Base-by-base conservation (phyloP, 1,140 invertebrate species). In the Battus philenor region DNA sequence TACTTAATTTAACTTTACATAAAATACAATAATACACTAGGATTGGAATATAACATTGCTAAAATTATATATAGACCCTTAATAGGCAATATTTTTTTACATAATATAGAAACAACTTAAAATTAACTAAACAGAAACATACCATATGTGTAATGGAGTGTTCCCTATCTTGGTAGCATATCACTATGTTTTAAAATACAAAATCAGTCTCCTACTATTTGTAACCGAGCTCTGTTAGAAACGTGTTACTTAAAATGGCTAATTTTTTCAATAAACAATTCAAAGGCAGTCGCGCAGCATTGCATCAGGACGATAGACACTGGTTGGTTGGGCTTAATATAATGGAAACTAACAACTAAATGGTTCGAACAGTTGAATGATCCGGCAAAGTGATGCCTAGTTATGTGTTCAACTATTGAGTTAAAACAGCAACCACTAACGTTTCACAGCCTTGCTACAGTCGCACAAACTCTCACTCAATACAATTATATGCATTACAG, bases 201-300 rank as follows among this genome's bases (percentile, higher is more conserved):
- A 82, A 82, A 79, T 84, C 78, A 84, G 78, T 84, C 80, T 84
- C 79, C 79, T 79, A 79, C 76, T 79, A 79, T 78, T 77, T 81
- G 73, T 79, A 74, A 71, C 58, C 55, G 63, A 72, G 59, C 59
- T 44, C 52, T 57, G 50, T 60, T 59, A 52, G 49, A 59, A 60
- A 49, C 52, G 44, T 59, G 43, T 47, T 63, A 57, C 53, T 54
- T 57, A 51, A 68, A 64, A 62, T 53, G 44, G 57, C 62, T 47
- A 62, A 58, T 54, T 56, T 15, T 47, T 47, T 41, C 20, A 39
- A 59, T 46, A 63, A 51, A 56, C 32, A 64, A 60, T 47, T 49
- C 45, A 56, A 54, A 59, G 68, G 58, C 60, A 63, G 57, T 64
- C 56, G 30, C 54, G 58, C 58, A 52, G 47, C 50, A 52, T 46